Evolutionary conservation across 2,113 vertebrate genomes (phyloP), one percentile per base, ranked within the genome.

Genomic region (Thalassoma bifasciatum): DNA sequence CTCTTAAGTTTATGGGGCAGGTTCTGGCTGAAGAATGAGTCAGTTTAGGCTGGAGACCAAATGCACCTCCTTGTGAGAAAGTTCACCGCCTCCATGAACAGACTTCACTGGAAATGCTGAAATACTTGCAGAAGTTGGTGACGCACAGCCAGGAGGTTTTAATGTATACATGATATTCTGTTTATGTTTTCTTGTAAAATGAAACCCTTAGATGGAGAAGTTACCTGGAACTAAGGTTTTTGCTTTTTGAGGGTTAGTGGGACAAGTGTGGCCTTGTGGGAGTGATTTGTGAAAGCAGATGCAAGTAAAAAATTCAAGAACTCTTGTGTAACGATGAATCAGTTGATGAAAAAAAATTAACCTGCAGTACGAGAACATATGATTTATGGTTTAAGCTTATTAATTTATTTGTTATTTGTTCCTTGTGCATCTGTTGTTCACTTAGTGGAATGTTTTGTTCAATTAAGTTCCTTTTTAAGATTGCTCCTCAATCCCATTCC

Each of bases 31-130:
- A 66, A 84, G 61, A 49, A 79, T 59, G 21, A 0, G 5, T 59
- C 75, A 73, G 75, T 65, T 83, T 81, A 68, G 23, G 30, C 57
- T 44, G 37, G 59, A 69, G 50, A 68, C 44, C 66, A 77, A 87
- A 86, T 42, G 73, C 56, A 30, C 53, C 54, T 74, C 64, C 75
- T 62, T 3, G 42, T 86, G 80, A 90, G 75, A 66, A 52, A 47
- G n/a, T 76, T 58, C 69, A 44, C 42, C 21, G 34, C 58, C 23
- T 64, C 19, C 63, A 49, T 46, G 23, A 50, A 38, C 38, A 17
- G 63, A 75, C 66, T 12, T 46, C 3, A 50, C 24, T 69, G 44
- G 56, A 83, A 69, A 42, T 77, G 56, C 1, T 51, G 46, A 64
- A 60, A 53, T 63, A 36, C 44, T 57, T 38, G n/a, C 40, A 49